Percentiles rank a stretch among this genome's conserved stretches.
phyloP scores from a whole-genome alignment of 2,113 vertebrate species.

The Nansenia antarctica region DNA sequence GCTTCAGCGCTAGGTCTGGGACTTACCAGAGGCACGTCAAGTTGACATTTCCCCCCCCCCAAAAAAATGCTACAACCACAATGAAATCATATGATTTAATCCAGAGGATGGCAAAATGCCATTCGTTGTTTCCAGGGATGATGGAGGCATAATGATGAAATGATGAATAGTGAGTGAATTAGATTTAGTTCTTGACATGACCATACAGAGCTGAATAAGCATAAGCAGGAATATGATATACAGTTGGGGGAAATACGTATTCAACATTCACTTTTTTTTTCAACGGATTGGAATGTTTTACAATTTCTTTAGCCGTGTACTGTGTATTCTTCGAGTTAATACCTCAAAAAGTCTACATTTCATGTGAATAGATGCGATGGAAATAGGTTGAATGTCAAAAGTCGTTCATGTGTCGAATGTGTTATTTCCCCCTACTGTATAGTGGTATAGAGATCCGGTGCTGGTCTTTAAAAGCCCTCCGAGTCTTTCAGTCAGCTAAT shows the following conservation, averaged over 20 bases:
- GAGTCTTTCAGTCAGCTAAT: slow-evolving; percentile 9
- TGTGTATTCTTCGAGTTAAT: too few species aligned
- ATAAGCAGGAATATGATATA: background rate
- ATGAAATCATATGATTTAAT: background rate
- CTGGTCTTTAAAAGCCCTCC: slow-evolving; percentile 8
- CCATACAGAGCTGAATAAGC: background rate
- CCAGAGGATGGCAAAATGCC: background rate
- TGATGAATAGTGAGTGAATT: background rate
- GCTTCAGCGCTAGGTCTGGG: background rate
- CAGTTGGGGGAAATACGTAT: too few species aligned
- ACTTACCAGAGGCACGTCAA: background rate
- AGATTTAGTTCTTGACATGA: background rate
- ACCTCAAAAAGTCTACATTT: too few species aligned
- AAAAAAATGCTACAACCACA: background rate
- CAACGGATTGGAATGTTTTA: too few species aligned
- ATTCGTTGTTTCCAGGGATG: background rate
- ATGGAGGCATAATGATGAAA: background rate
- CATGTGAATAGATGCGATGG: too few species aligned
- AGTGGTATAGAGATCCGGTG: too few species aligned
- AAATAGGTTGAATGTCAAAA: too few species aligned
- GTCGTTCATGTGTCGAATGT: too few species aligned
- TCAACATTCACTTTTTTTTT: too few species aligned
- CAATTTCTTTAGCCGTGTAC: too few species aligned
- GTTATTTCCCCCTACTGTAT: too few species aligned
- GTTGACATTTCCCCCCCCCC: background rate